Base-by-base conservation (phyloP, 2,888 invertebrate species). In the Enoplolaimus lenunculus region DNA sequence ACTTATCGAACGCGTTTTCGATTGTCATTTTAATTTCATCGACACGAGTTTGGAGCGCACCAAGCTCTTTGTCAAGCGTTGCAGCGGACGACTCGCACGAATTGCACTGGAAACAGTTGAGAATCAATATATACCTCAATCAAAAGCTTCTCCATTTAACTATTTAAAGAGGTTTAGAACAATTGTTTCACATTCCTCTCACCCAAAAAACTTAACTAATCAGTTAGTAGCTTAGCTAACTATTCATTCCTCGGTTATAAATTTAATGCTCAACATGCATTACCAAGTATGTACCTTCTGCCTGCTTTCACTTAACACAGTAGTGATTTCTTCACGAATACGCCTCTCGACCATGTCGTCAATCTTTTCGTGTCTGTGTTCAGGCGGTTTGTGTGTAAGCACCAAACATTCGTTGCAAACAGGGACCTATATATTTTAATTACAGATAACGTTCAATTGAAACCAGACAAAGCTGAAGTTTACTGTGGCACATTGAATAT, bases 331-430 rank as follows among this genome's bases (percentile, higher is more conserved):
- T 28, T 68, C 66, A 26, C 66, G 45, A 7, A 30, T 21, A 7
- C 26, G 29, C 1, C 3, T 28, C 34, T 66, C 70, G 34, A 57
- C 35, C 7, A 35, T 65, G 26, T 2, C 2, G 2, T 34, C 84
- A 74, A 92, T 86, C 72, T 89, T 86, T 80, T 93, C 92, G 78
- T 89, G 90, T 76, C 88, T 88, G 84, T 93, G 92, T 65, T 88
- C 87, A 26, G 86, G 84, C 65, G 88, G 88, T 82, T 89, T 89
- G 80, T 93, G 93, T 73, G 90, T 89, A 57, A 86, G 85, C 73
- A 89, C 87, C 74, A 90, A 84, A 82, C 93, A 93, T 82, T 93
- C 91, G 77, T 88, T 88, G 83, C 93, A 93, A 73, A 90, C 88
- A 33, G 90, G 88, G 74, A 88, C 87, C 85, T 91, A 86, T 1